Conservation (phyloP, 1,140 invertebrate species). For the Sminthurides bifidus region DNA sequence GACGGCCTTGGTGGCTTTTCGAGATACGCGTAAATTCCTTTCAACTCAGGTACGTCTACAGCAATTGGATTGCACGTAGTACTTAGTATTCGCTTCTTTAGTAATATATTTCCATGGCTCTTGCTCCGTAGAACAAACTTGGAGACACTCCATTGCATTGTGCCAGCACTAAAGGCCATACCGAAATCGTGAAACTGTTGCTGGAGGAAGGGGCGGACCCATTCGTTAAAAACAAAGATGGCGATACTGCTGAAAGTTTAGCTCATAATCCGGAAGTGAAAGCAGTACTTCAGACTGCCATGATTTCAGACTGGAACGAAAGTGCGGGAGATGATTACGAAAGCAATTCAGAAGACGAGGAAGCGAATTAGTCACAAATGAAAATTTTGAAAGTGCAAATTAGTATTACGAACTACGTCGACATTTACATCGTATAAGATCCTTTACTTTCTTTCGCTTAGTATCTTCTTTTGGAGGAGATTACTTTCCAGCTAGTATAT, state of each 20-base stretch:
- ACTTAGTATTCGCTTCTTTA: neutral
- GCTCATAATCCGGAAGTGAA: conserved; percentile 39
- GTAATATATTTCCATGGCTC: neutral
- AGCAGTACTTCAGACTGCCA: conserved; percentile 33
- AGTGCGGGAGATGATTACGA: neutral
- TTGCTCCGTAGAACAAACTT: conserved; percentile 41
- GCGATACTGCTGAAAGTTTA: conserved; percentile 44
- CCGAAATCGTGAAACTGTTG: conserved; percentile 48
- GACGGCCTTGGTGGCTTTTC: conserved; percentile 10
- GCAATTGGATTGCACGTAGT: neutral
- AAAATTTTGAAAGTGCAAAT: neutral
- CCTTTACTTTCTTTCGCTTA: no score
- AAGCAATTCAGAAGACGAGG: neutral
- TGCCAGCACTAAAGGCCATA: conserved; percentile 48
- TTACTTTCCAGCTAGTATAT: no score
- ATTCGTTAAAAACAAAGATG: conserved; percentile 44
- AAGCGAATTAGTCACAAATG: neutral
- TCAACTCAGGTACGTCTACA: conserved; percentile 39
- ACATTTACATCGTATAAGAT: no score
- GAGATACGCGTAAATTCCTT: conserved; percentile 37
- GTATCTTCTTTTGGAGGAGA: no score
- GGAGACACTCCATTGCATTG: conserved; percentile 50
- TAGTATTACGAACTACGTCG: neutral
- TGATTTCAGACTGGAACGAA: no score
- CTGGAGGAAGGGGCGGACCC: conserved; percentile 47